Evolutionary conservation across 1,140 invertebrate genomes (phyloP).

Genomic region (Lasioglossum baleicum): DNA sequence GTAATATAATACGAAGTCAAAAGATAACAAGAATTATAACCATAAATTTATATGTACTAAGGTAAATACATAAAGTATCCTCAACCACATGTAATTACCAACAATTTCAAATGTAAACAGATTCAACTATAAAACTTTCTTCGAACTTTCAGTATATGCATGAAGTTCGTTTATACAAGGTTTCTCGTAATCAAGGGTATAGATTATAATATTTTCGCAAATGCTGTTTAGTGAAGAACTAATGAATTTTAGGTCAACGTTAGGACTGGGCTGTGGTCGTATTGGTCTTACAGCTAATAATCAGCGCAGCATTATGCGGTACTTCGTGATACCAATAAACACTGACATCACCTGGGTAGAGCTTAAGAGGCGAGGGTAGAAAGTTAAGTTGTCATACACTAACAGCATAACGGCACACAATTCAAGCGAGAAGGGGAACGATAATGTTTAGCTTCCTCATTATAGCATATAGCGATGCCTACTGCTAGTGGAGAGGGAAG

Average conservation of each 20-base stretch:
- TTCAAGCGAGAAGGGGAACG: too few relatives aligned
- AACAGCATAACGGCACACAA: too few relatives aligned
- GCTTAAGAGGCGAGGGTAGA: too few relatives aligned
- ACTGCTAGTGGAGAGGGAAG: too few relatives aligned
- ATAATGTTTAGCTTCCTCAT: too few relatives aligned
- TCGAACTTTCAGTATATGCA: constrained; percentile 20
- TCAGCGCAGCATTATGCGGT: too few relatives aligned
- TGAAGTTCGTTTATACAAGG: constrained; percentile 29
- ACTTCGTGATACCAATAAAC: too few relatives aligned
- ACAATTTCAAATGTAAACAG: constrained; percentile 31
- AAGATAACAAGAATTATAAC: constrained; percentile 20
- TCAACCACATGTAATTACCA: constrained; percentile 31
- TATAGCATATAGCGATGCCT: too few relatives aligned
- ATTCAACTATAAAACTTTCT: constrained; percentile 33
- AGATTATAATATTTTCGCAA: background rate
- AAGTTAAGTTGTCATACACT: too few relatives aligned
- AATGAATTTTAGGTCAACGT: background rate
- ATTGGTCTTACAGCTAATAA: too few relatives aligned
- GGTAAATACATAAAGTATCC: constrained; percentile 14
- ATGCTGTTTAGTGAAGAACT: background rate
- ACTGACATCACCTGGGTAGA: too few relatives aligned
- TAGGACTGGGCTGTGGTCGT: too few relatives aligned
- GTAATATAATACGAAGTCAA: constrained; percentile 41
- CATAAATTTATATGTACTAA: constrained; percentile 1
- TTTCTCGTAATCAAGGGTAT: background rate